These are phyloP conservation scores for Ahaetulla prasina DNA, from an alignment of 2,113 vertebrate species.

Conservation along the genomic window DNA sequence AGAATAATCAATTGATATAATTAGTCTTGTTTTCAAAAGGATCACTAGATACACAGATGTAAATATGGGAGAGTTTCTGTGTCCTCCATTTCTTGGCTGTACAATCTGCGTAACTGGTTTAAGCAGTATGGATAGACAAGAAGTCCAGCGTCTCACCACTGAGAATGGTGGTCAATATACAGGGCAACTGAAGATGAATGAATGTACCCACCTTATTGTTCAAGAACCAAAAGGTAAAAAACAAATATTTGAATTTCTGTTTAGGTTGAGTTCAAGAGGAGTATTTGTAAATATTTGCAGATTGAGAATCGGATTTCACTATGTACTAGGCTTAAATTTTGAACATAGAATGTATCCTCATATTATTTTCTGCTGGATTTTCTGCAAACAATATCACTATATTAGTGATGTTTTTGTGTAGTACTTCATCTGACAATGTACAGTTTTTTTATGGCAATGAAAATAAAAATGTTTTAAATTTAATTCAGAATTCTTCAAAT, in stretches of 20 bases:
- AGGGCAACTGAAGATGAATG: conserved; percentile 94
- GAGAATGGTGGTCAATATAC: conserved; percentile 86
- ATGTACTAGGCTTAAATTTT: not conserved
- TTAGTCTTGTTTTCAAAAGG: conserved; percentile 56
- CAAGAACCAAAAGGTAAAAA: conserved; percentile 84
- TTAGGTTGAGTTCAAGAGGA: not conserved
- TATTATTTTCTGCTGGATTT: not conserved
- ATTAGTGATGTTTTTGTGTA: not conserved
- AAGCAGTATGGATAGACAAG: conserved; percentile 78
- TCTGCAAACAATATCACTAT: not conserved
- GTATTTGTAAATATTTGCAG: not conserved
- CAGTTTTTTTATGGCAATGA: not conserved
- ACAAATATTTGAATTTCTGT: not conserved
- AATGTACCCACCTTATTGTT: conserved; percentile 95
- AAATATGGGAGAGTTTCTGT: conserved; percentile 75
- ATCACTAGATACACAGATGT: conserved; percentile 84
- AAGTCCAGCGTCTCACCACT: conserved; percentile 85
- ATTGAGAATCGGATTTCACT: not conserved
- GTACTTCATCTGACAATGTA: not conserved
- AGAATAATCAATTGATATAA: not conserved
- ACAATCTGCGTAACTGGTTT: conserved; percentile 91
- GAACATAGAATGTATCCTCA: not conserved
- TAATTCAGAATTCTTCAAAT: not conserved
- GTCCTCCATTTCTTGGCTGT: conserved; percentile 89
- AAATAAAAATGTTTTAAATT: not conserved